Evolutionary conservation across 2,888 invertebrate species (phyloP).

Genomic region (Euzetes globulus): DNA sequence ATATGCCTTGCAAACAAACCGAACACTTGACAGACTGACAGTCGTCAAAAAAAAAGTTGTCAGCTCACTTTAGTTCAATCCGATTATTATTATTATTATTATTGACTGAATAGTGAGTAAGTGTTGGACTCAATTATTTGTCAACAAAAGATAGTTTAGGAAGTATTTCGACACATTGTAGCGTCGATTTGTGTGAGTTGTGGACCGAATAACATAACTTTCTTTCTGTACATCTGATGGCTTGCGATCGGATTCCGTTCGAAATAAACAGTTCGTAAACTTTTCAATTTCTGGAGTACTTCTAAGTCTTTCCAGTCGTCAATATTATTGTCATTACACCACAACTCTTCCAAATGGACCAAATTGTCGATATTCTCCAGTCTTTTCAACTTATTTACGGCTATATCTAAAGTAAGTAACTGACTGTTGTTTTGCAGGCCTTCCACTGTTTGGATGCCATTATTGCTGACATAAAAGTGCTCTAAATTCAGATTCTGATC

Average conservation of each 20-base stretch:
- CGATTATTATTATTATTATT: too few relatives aligned
- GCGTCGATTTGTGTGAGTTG: constrained; percentile 89
- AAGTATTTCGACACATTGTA: constrained; percentile 65
- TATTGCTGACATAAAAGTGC: constrained; percentile 87
- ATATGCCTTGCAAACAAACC: too few relatives aligned
- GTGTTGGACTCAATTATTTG: background rate
- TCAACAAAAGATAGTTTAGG: background rate
- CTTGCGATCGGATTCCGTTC: constrained; percentile 81
- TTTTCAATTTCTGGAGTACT: constrained; percentile 54
- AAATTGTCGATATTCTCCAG: constrained; percentile 73
- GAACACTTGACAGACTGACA: too few relatives aligned
- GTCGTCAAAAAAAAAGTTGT: too few relatives aligned
- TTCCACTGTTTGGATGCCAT: constrained; percentile 71
- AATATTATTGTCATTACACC: constrained; percentile 53
- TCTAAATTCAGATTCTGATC: constrained; percentile 64
- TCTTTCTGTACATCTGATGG: constrained; percentile 80
- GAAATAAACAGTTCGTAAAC: constrained; percentile 71
- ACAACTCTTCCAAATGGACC: constrained; percentile 76
- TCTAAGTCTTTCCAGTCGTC: constrained; percentile 74
- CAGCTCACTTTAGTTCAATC: too few relatives aligned
- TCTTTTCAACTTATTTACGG: constrained; percentile 70
- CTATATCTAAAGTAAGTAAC: constrained; percentile 79
- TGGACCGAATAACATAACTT: constrained; percentile 78
- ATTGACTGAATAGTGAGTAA: background rate
- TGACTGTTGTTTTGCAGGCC: constrained; percentile 61